phyloP scores from a whole-genome alignment of 2,797 vertebrate species.

The Sebastes minor region DNA sequence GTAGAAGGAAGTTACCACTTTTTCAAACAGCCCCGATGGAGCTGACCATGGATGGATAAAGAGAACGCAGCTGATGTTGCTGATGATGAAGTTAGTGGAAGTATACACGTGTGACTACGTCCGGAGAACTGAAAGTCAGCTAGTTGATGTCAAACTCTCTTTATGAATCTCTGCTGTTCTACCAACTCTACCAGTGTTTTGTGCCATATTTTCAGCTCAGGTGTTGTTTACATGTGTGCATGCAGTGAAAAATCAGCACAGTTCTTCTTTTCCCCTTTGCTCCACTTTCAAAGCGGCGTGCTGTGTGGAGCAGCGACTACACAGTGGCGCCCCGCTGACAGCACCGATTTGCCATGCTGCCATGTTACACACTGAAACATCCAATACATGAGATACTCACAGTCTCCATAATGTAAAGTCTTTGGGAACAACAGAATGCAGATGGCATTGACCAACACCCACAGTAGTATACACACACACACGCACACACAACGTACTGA shows the following conservation, averaged over 20 bases:
- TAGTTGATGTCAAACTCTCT: background rate
- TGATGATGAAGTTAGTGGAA: too few species aligned
- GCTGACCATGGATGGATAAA: too few species aligned
- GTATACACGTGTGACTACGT: too few species aligned
- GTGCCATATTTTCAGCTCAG: background rate
- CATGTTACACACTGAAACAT: background rate
- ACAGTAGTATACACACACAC: background rate
- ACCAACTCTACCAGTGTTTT: background rate
- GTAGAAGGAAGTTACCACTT: too few species aligned
- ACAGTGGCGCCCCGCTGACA: constrained; percentile 5
- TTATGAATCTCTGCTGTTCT: background rate
- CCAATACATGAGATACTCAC: background rate
- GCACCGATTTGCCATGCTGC: background rate
- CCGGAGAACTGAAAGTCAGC: background rate
- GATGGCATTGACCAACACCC: constrained; percentile 20
- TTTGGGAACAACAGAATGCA: constrained; percentile 11
- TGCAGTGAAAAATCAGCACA: constrained; percentile 22
- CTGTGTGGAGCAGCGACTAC: background rate
- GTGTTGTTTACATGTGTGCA: constrained; percentile 17
- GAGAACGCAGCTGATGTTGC: too few species aligned
- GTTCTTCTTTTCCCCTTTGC: background rate
- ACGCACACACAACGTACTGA: constrained; percentile 42
- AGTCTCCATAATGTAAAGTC: background rate
- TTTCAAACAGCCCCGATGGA: too few species aligned
- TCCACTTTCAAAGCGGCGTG: constrained; percentile 13